These are phyloP conservation scores for Drosophila lutescens DNA, from an alignment of 2,888 invertebrate species.

Conservation along the genomic window DNA sequence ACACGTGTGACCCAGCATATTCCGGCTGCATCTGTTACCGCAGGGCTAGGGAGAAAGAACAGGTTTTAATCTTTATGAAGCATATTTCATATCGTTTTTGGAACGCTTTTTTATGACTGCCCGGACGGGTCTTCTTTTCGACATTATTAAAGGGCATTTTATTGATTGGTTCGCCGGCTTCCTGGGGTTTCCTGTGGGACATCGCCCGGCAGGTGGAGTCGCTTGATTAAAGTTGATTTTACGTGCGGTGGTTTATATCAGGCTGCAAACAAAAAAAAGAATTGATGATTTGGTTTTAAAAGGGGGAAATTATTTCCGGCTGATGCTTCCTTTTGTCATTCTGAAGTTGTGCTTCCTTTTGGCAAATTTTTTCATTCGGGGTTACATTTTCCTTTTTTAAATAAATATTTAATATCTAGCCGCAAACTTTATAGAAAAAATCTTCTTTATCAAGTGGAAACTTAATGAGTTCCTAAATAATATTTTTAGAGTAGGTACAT, in stretches of 20 bases:
- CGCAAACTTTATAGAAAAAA: not conserved
- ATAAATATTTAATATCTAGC: conserved; percentile 8
- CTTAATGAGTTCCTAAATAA: not conserved
- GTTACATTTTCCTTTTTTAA: not conserved
- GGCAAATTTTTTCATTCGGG: not conserved
- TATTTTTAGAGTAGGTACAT: not conserved
- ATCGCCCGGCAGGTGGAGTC: conserved; percentile 21
- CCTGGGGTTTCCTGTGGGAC: conserved; percentile 4
- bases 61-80: conserved; percentile 54
- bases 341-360: conserved; percentile 2
- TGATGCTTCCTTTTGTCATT: conserved; percentile 3
- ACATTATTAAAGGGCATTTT: conserved; percentile 42
- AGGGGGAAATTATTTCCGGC: not conserved
- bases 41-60: conserved; percentile 8
- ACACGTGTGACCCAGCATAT: conserved; percentile 32
- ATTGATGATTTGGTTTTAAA: not conserved
- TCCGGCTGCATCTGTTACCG: conserved; percentile 36
- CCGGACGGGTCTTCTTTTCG: conserved; percentile 40
- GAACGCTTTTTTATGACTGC: conserved; percentile 44
- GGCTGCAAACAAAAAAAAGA: not conserved
- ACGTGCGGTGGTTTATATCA: conserved; percentile 19
- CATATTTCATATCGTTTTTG: conserved; percentile 50
- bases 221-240: conserved; percentile 38
- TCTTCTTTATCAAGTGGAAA: not conserved
- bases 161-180: conserved; percentile 33